Conservation (phyloP, 2,888 invertebrate species). For the Microdon myrmicae region DNA sequence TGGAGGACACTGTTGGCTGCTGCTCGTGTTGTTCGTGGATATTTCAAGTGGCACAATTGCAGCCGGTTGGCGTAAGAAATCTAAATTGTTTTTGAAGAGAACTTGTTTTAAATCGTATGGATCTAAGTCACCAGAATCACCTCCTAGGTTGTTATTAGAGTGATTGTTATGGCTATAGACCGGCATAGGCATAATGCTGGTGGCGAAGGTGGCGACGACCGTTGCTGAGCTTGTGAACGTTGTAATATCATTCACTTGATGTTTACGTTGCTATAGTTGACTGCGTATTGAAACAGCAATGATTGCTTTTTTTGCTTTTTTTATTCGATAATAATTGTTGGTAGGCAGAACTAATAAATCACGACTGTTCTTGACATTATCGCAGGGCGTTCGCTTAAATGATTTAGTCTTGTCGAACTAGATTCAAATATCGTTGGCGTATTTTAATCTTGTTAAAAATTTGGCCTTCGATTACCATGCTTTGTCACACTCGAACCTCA, state of each 20-base stretch:
- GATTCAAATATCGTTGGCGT: constrained; percentile 27
- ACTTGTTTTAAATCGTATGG: constrained; percentile 56
- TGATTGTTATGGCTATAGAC: constrained; percentile 47
- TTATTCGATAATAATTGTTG: constrained; percentile 39
- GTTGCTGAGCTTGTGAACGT: background rate
- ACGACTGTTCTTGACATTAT: constrained; percentile 55
- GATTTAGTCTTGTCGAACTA: constrained; percentile 19
- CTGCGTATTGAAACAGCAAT: constrained; percentile 26
- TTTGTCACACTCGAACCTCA: background rate
- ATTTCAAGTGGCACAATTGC: constrained; percentile 15
- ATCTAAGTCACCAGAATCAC: constrained; percentile 53
- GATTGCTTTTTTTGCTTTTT: constrained; percentile 32
- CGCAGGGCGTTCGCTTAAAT: constrained; percentile 54
- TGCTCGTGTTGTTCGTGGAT: constrained; percentile 13
- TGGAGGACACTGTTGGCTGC: constrained; percentile 30
- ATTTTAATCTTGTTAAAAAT: constrained; percentile 28
- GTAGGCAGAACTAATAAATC: constrained; percentile 53
- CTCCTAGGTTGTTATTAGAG: constrained; percentile 45
- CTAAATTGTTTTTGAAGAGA: constrained; percentile 55
- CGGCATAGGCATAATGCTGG: constrained; percentile 36
- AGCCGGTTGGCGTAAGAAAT: constrained; percentile 47
- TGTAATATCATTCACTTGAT: background rate
- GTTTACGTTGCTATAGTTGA: constrained; percentile 8
- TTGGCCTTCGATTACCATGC: background rate
- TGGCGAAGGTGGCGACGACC: constrained; percentile 1